Evolutionary conservation across 2,113 vertebrate genomes (phyloP), one percentile per base, ranked within the genome.

Genomic region (Pomatostomus ruficeps): DNA sequence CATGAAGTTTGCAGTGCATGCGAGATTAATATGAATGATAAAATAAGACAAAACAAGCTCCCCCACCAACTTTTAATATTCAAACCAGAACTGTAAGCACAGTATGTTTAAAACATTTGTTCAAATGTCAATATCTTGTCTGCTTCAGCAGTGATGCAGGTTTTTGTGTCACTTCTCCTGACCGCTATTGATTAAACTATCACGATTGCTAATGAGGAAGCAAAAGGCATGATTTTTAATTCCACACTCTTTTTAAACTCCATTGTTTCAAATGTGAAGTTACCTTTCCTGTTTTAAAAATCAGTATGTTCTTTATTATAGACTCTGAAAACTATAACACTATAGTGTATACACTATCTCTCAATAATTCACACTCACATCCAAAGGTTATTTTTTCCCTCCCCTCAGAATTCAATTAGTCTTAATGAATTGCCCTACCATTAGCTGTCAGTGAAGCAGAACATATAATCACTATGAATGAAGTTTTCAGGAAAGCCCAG

Each of bases 81-180:
- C 79, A 73, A 91, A 78, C 61, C 40, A 73, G 79, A 95, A 78
- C 76, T 61, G 65, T 87, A 94, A 94, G 77, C 77, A 89, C 31
- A 92, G 67, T 58, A 77, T 61, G 55, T 81, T 95, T 87, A 82
- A 91, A 68, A 29, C 70, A 89, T 93, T 94, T 97, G 49, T 85
- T 93, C 73, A 93, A 95, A 92, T 62, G 86, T 93, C 96, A 87
- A 92, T 94, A 96, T 46, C 31, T 35, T 91, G 33, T 38, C 80
- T 94, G 94, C 73, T 89, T 89, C 91, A 89, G 58, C 58, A 92
- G 62, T 0, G 0, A 51, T 43, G 80, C 52, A 72, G 70, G 51
- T 13, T 89, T 95, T 81, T 85, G 49, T 94, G 90, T 87, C 91
- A 74, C 46, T 86, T 90, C 91, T 91, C 51, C 54, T 70, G 95